phyloP scores from a whole-genome alignment of 1,140 invertebrate species.

The Pogonomyrmex barbatus region DNA sequence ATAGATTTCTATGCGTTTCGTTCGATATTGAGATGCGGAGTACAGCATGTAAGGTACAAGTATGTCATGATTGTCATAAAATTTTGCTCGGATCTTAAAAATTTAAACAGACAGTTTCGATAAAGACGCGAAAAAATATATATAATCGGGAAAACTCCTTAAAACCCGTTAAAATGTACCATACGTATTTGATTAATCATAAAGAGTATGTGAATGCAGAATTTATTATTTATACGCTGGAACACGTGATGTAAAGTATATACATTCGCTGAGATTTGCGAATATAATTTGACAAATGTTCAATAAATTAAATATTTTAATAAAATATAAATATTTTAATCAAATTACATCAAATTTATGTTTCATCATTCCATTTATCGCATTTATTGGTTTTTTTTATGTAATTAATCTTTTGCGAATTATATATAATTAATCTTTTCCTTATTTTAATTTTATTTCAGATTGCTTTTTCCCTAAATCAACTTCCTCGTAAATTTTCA shows the following conservation, averaged over 20 bases:
- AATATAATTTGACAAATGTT: neutral
- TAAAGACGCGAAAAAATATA: neutral
- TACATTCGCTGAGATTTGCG: neutral
- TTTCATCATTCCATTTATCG: neutral
- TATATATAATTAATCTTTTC: too few species aligned
- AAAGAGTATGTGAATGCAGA: neutral
- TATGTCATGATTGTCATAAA: neutral
- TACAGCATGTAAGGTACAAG: too few species aligned
- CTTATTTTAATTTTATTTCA: neutral
- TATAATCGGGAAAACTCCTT: neutral
- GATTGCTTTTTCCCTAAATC: neutral
- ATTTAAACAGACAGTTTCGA: neutral
- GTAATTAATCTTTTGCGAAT: neutral
- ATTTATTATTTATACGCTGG: neutral
- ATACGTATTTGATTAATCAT: neutral
- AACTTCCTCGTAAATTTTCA: neutral
- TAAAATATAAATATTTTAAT: slow-evolving; percentile 23
- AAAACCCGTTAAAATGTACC: neutral
- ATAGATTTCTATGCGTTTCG: slow-evolving; percentile 13
- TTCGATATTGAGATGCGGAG: neutral
- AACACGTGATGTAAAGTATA: neutral
- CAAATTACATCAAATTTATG: neutral
- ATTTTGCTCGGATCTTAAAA: neutral
- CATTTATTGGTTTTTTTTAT: neutral
- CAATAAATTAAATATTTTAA: neutral